Conservation (phyloP, 2,113 vertebrate genomes). For the Corydoras sp. region DNA sequence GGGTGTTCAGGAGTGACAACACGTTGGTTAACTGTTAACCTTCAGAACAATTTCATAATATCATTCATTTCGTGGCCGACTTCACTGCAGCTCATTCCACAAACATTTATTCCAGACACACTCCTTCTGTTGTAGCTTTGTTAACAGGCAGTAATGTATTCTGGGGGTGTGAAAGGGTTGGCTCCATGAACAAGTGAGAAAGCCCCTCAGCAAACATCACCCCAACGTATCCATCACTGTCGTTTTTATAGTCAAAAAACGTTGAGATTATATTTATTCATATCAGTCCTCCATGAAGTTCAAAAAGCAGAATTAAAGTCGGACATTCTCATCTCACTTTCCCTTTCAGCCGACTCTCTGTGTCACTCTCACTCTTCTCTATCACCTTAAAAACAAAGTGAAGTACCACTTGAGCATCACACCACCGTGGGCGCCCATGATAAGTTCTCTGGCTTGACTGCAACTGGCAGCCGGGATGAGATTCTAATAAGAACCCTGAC, state of each 20-base stretch:
- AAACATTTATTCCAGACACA: constrained; percentile 35
- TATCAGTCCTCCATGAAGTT: no score
- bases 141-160: constrained; percentile 47
- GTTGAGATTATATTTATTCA: no score
- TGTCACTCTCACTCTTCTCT: not conserved
- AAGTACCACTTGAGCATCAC: constrained; percentile 33
- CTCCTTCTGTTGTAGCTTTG: constrained; percentile 51
- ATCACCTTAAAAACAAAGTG: not conserved
- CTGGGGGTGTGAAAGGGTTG: constrained; percentile 29
- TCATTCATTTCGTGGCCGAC: no score
- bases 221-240: not conserved
- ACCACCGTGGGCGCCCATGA: constrained; percentile 33
- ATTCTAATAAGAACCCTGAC: constrained; percentile 28
- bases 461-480: constrained; percentile 29
- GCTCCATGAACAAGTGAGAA: not conserved
- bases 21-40: no score
- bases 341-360: constrained; percentile 16
- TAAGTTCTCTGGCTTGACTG: constrained; percentile 28
- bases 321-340: constrained; percentile 13
- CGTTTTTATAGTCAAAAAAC: not conserved
- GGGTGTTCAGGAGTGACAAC: no score
- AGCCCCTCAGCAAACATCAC: not conserved
- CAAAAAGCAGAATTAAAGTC: not conserved
- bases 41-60: no score
- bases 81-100: constrained; percentile 1